Evolutionary conservation across 2,113 vertebrate species (phyloP), one percentile per base, ranked within the genome.

Genomic region (Saguinus imperator): DNA sequence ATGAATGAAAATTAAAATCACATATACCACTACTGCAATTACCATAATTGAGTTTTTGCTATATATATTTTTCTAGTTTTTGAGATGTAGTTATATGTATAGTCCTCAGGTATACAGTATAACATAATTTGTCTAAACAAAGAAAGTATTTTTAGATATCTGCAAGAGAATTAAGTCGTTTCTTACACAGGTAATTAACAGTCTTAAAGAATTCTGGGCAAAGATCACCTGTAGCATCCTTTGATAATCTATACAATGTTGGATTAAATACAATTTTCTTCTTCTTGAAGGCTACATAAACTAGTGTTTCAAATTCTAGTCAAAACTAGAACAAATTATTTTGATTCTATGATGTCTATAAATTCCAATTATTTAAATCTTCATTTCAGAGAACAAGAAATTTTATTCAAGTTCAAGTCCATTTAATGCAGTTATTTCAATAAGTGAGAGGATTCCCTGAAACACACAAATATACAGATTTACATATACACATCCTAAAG

Each of bases 291-390:
- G 2, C 7, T 48, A 76, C 6, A 87, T 50, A 86, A 89, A 94
- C 3, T 76, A 70, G 12, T 61, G 40, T 52, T n/a, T 94, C 29
- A 64, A 93, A 79, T 84, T 72, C 43, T 72, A 57, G 5, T 89
- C 21, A 93, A 79, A 93, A n/a, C 7, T 70, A 16, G 12, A 87
- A 50, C 4, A 91, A 88, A 55, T 52, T n/a, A 70, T 75, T 86
- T 92, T 27, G 68, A 27, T 61, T 35, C 10, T n/a, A 66, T 2
- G 4, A 79, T 64, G 1, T 64, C 35, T 45, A 1, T 61, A 27
- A 89, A 43, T 64, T 92, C 48, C 35, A 81, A 85, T 75, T 95
- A 91, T 84, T 84, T 70, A 73, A 37, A n/a, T 91, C 91, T 91
- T 89, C 27, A 48, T 20, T 82, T 5, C 2, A 87, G 37, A 37